phyloP scores from a whole-genome alignment of 1,140 invertebrate species.

The Sitodiplosis mosellana region DNA sequence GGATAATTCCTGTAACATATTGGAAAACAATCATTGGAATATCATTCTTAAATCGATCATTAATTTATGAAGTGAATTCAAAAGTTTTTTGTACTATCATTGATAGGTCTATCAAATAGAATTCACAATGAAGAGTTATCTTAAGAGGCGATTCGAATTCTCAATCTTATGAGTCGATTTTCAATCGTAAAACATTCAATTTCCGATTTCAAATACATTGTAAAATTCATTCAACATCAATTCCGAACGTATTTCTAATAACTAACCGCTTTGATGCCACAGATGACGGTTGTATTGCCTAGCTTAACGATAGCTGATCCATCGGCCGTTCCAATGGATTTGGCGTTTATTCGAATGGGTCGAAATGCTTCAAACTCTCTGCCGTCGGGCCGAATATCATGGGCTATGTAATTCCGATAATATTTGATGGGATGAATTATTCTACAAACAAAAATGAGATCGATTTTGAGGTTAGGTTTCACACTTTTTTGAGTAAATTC shows the following conservation, averaged over 20 bases:
- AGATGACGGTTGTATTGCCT: conserved; percentile 51
- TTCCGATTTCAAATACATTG: too few species aligned
- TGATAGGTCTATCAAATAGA: too few species aligned
- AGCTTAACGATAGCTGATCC: conserved; percentile 52
- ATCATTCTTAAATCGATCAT: conserved; percentile 1
- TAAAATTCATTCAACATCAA: too few species aligned
- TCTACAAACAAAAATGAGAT: conserved; percentile 29
- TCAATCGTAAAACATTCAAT: too few species aligned
- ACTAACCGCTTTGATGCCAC: conserved; percentile 60
- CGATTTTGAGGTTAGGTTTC: neutral
- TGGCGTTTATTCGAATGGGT: conserved; percentile 35
- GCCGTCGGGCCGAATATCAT: conserved; percentile 41
- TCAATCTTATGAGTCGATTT: too few species aligned
- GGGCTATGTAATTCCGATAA: conserved; percentile 35
- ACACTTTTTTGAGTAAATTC: too few species aligned
- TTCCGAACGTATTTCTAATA: neutral
- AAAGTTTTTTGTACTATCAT: conserved; percentile 4
- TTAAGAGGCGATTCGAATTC: too few species aligned
- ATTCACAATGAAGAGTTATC: too few species aligned
- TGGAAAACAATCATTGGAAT: conserved; percentile 5
- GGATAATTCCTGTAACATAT: conserved; percentile 40
- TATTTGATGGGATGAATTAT: conserved; percentile 41
- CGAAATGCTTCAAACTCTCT: conserved; percentile 40
- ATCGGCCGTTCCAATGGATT: conserved; percentile 47
- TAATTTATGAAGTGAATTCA: conserved; percentile 2